Percentiles rank a stretch among this genome's conserved stretches.
These are phyloP conservation scores for Marasmarcha lunaedactyla DNA, from an alignment of 2,888 invertebrate species.

Conservation along the genomic window DNA sequence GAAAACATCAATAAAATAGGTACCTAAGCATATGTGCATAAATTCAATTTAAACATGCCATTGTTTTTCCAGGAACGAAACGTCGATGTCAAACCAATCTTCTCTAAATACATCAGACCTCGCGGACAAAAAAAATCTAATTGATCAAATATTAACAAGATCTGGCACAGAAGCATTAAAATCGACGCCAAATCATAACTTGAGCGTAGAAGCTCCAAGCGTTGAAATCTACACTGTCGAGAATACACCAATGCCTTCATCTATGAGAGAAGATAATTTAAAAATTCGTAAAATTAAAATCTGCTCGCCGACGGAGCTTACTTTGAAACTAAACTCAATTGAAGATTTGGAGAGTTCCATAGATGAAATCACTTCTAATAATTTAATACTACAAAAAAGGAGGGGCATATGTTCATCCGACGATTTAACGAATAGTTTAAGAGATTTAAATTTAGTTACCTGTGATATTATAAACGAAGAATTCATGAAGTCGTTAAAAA, in stretches of 20 bases:
- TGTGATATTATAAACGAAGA: slow-evolving; percentile 41
- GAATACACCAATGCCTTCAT: slow-evolving; percentile 47
- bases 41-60: too few species aligned
- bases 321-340: slow-evolving; percentile 48
- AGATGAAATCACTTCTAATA: slow-evolving; percentile 53
- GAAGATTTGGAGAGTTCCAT: slow-evolving; percentile 55
- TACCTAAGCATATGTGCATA: too few species aligned
- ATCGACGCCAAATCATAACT: slow-evolving; percentile 41
- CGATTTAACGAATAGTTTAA: slow-evolving; percentile 52
- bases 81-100: too few species aligned
- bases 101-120: too few species aligned
- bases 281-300: slow-evolving; percentile 42
- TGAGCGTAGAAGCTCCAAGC: slow-evolving; percentile 49
- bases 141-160: slow-evolving; percentile 65
- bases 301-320: slow-evolving; percentile 61
- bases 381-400: slow-evolving; percentile 61
- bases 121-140: slow-evolving; percentile 60
- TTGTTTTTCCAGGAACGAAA: slow-evolving; percentile 18
- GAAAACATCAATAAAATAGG: too few species aligned
- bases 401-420: slow-evolving; percentile 70
- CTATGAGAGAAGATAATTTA: slow-evolving; percentile 19
- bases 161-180: slow-evolving; percentile 57
- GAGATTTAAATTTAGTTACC: slow-evolving; percentile 39
- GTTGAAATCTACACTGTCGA: slow-evolving; percentile 60
- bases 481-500: slow-evolving; percentile 47